These are phyloP conservation scores for Oxyura jamaicensis DNA, from an alignment of 2,113 vertebrate species.

Conservation along the genomic window DNA sequence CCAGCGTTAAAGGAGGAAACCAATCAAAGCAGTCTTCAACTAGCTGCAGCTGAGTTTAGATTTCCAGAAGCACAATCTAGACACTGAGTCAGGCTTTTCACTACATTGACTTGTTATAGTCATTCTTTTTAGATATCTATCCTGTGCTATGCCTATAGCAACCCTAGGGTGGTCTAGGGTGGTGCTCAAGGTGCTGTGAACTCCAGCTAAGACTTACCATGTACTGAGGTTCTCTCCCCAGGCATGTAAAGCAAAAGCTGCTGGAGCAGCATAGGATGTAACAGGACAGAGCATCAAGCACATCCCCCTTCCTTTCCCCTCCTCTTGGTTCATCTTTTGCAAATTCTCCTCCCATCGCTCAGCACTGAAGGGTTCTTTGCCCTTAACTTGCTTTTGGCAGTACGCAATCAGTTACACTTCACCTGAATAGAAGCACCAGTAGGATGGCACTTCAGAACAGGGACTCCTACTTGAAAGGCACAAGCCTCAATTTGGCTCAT, in stretches of 20 bases:
- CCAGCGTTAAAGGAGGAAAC: background rate
- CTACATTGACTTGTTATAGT: accelerated
- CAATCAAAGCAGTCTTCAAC: background rate
- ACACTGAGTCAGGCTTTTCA: background rate
- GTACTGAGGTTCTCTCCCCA: background rate
- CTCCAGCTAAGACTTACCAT: background rate
- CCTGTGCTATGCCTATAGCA: background rate
- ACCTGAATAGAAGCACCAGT: background rate
- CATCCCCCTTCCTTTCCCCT: background rate
- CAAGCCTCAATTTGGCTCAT: background rate
- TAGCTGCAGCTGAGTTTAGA: background rate
- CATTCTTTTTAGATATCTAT: accelerated
- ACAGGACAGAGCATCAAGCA: accelerated
- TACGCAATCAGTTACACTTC: too few species aligned
- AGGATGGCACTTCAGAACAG: accelerated
- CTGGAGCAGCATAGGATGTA: background rate
- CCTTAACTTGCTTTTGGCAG: background rate
- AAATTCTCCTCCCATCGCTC: background rate
- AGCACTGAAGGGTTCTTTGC: background rate
- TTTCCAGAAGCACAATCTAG: background rate
- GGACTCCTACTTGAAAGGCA: background rate
- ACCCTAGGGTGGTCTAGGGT: background rate
- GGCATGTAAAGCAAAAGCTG: background rate
- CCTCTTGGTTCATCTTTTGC: background rate
- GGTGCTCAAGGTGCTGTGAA: background rate